phyloP scores from a whole-genome alignment of 2,797 vertebrate genomes.

The Agapornis canus region DNA sequence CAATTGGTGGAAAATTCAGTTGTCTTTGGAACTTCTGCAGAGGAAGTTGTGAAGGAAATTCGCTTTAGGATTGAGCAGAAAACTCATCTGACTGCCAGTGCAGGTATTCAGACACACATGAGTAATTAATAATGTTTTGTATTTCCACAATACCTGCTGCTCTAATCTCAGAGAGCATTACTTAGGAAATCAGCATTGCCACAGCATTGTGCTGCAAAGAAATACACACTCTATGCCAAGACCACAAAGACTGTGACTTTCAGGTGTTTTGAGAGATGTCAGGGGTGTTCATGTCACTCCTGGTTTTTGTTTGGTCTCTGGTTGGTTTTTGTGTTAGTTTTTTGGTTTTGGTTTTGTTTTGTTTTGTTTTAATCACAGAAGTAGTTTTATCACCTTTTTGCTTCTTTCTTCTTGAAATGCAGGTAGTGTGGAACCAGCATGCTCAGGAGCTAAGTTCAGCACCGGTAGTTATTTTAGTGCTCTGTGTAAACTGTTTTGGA shows the following conservation, averaged over 20 bases:
- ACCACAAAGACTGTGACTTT: neutral
- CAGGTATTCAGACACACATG: conserved; percentile 79
- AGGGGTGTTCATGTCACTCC: neutral
- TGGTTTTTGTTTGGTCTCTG: neutral
- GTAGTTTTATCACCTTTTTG: neutral
- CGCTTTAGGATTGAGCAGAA: conserved; percentile 95
- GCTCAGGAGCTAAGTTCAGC: neutral
- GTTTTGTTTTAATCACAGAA: neutral
- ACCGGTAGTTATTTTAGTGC: neutral
- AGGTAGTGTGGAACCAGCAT: neutral
- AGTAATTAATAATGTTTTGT: neutral
- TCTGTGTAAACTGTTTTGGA: neutral
- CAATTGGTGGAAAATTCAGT: conserved; percentile 46
- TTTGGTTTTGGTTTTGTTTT: too few species aligned
- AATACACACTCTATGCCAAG: neutral
- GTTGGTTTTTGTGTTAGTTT: neutral
- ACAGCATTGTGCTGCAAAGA: neutral
- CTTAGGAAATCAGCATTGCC: neutral
- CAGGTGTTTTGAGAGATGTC: neutral
- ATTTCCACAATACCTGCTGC: neutral
- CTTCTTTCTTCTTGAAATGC: neutral
- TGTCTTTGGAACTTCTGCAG: conserved; percentile 88
- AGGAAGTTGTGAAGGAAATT: conserved; percentile 95
- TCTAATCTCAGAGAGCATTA: neutral
- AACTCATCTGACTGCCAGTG: conserved; percentile 93